Evolutionary conservation across 1,140 invertebrate species (phyloP), one percentile per base, ranked within the genome.

Genomic region (Drosophila sechellia): DNA sequence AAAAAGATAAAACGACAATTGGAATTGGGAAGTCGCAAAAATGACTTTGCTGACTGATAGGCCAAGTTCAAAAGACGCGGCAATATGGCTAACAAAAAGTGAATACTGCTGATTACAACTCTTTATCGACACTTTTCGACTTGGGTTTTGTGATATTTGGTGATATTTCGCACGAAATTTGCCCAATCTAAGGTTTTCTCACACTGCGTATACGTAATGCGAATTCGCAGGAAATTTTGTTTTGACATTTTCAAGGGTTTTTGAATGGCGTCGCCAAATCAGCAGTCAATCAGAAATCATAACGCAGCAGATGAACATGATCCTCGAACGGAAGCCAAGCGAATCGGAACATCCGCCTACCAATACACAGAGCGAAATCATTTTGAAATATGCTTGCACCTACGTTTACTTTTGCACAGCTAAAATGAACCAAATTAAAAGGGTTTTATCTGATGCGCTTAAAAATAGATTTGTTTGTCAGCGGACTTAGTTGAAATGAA

Each of bases 171-270:
- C 25, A 15, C 39, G 22, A 43, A 12, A 27, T 43, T 43, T 56
- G 13, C 40, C 6, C 15, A 10, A 35, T 57, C 34, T 15, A 42
- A 22, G 59, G 10, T 53, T 53, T 53, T 37, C 10, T 13, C 50
- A 35, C 59, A 20, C 60, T 25, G 55, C 63, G 59, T 68, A 45
- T 42, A 42, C 63, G 58, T 59, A 68, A 52, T 68, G 25, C 17
- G 55, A n/a, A 34, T 58, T 43, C 13, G 42, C 34, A 20, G 15
- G 40, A 17, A 13, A 8, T 49, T 15, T n/a, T 37, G 10, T 60
- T 66, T 25, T 52, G 37, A 64, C 46, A 35, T 10, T 37, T 68
- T 68, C 46, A 68, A 65, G 46, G 59, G 59, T 35, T 17, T 39
- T 35, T 4, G 12, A 59, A 63, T 63, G 59, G 59, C 59, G 59